Base-by-base conservation (phyloP, 2,797 vertebrate species). In the Poeciliopsis infans region DNA sequence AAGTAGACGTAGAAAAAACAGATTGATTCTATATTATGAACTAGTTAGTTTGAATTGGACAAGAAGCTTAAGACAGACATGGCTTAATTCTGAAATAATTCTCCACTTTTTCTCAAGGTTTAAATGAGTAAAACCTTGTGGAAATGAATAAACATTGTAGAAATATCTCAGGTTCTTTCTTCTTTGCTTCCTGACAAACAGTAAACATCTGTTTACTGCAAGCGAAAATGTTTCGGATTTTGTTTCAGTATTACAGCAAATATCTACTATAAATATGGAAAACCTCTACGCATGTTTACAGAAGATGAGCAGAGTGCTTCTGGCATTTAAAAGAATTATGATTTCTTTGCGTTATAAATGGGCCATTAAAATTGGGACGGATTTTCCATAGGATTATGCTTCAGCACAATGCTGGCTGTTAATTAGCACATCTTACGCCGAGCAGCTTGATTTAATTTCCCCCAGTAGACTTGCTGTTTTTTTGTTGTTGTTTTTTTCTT, bases 401-500 rank as follows among this genome's bases (percentile, higher is more conserved):
- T 51, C 12, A 72, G 31, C 45, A 36, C 15, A 16, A 72, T 33
- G 28, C 18, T 23, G 31, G 28, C 16, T 72, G 23, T 36, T 72
- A 72, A 72, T 72, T 49, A 72, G 45, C 28, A 6, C 46, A 72
- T 49, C 31, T 72, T 51, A 49, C 70, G 47, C n/a, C 47, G 7
- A 73, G 79, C 72, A 72, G 64, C 39, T 45, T 53, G 73, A 70
- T 47, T 72, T 49, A 47, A 49, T 72, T 49, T 72, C 16, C 33
- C 28, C 43, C 28, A 31, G 8, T 33, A 33, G 69, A 68, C 16
- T 12, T 31, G 31, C 7, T 47, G n/a, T 11, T 36, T 72, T 49
- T 39, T 39, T 5, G 0, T 39, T 5, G 5, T 39, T 39, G 33
- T 31, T 47, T 41, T 41, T 49, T 31, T 31, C 7, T 51, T 45